Evolutionary conservation across 1,140 invertebrate genomes (phyloP), one percentile per base, ranked within the genome.

Genomic region (Pomacea maculata): DNA sequence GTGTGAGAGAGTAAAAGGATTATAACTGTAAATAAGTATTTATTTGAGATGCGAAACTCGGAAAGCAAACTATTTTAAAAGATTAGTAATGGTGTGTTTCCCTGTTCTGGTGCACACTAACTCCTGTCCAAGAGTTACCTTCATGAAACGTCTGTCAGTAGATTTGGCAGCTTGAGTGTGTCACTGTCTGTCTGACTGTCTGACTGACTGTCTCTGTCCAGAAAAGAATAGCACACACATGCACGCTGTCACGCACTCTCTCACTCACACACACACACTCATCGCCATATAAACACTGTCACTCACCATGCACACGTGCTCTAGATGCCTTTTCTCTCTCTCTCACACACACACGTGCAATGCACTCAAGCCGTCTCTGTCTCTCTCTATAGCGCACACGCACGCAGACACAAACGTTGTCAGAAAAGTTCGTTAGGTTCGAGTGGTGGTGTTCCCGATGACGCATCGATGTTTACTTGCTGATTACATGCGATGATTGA

Each of bases 271-370:
- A 82, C 83, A 85, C 82, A 87, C 83, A 83, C 82, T 83, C 85
- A 85, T 83, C 83, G 78, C 85, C 80, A 85, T 76, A 85, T 78
- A 83, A 82, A 84, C 84, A 85, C 84, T 85, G 79, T 82, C 81
- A 84, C 75, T 4, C 34, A 45, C 34, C 34, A 45, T 45, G 6
- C 34, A 45, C 6, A 45, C 2, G 34, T 6, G 6, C 34, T 45
- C 34, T 45, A 45, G 34, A 45, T 45, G 34, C 34, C 6, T 45
- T 45, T 1, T 45, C 6, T 45, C 34, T 45, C 34, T 45, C 75
- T 78, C 80, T 75, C 75, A 83, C 78, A 83, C 70, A 78, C 73
- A 83, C 73, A 82, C 73, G 82, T 72, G 79, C 65, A 83, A 45
- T 45, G 1, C 34, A 45, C 34, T 45, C 34, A 45, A 45, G 34